These are phyloP conservation scores for Indicator maculatus DNA, from an alignment of 2,113 vertebrate species.

Conservation along the genomic window DNA sequence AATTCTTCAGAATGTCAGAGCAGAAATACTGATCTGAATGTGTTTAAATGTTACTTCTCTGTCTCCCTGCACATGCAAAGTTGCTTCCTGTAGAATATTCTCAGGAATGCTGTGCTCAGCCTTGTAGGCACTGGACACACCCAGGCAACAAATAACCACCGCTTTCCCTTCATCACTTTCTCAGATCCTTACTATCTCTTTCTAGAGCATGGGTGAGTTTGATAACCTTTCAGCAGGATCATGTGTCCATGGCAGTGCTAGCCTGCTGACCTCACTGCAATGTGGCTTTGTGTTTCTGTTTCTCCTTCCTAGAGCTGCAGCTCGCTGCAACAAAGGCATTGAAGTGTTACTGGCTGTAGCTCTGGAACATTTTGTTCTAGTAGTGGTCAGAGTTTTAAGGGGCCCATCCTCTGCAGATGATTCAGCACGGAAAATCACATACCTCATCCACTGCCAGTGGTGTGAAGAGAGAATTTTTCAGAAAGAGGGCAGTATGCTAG, in stretches of 20 bases:
- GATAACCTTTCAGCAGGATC: not conserved
- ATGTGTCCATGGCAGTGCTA: not conserved
- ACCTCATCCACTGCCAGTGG: constrained; percentile 96
- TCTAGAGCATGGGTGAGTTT: not conserved
- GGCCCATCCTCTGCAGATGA: constrained; percentile 91
- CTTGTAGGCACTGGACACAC: not conserved
- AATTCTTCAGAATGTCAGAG: not conserved
- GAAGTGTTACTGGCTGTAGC: constrained; percentile 93
- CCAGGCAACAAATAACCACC: not conserved
- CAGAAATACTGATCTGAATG: not conserved
- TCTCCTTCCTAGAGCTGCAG: constrained; percentile 82
- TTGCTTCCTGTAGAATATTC: not conserved
- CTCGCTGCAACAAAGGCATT: constrained; percentile 95
- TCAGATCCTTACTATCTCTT: not conserved
- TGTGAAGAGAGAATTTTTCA: constrained; percentile 96
- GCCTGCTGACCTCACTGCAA: not conserved
- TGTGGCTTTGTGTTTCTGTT: not conserved
- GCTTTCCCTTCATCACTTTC: not conserved
- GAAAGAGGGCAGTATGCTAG: constrained; percentile 88
- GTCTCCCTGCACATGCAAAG: not conserved
- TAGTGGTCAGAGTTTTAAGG: constrained; percentile 90
- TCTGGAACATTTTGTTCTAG: constrained; percentile 94
- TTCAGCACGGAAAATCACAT: constrained; percentile 85
- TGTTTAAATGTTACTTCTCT: not conserved
- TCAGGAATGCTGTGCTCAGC: too few species aligned